phyloP scores from a whole-genome alignment of 1,140 invertebrate genomes.

The Charaxes varanes region DNA sequence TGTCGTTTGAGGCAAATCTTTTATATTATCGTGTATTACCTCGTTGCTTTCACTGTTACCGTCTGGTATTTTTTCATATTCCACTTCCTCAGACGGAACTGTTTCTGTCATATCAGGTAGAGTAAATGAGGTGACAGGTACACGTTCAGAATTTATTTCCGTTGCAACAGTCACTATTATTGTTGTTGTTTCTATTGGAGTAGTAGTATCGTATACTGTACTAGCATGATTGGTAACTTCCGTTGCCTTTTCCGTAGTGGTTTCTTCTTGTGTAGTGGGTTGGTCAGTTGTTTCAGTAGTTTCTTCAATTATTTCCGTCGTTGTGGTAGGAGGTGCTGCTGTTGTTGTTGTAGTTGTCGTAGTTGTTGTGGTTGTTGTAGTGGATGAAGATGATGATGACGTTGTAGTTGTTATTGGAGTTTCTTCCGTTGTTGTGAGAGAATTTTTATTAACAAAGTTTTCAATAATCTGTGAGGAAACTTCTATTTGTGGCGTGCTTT shows the following conservation, averaged over 20 bases:
- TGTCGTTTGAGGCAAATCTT: conserved; percentile 9
- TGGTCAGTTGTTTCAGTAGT: conserved; percentile 22
- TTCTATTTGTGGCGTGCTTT: conserved; percentile 38
- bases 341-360: conserved; percentile 10
- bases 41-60: conserved; percentile 55
- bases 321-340: conserved; percentile 5
- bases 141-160: conserved; percentile 44
- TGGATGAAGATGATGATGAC: neutral
- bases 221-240: conserved; percentile 12
- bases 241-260: conserved; percentile 11
- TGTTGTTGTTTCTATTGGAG: conserved; percentile 34
- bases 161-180: conserved; percentile 37
- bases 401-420: conserved; percentile 11
- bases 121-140: conserved; percentile 18
- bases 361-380: conserved; percentile 3
- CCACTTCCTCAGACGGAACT: conserved; percentile 7
- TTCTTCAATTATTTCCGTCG: conserved; percentile 13
- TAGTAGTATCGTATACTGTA: conserved; percentile 15
- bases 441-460: conserved; percentile 27
- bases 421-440: conserved; percentile 10
- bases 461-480: conserved; percentile 40
- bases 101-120: conserved; percentile 15
- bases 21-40: conserved; percentile 27
- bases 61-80: conserved; percentile 35
- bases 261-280: conserved; percentile 12